These are phyloP conservation scores for Pyrrhia umbra DNA, from an alignment of 2,888 invertebrate species.

Conservation along the genomic window DNA sequence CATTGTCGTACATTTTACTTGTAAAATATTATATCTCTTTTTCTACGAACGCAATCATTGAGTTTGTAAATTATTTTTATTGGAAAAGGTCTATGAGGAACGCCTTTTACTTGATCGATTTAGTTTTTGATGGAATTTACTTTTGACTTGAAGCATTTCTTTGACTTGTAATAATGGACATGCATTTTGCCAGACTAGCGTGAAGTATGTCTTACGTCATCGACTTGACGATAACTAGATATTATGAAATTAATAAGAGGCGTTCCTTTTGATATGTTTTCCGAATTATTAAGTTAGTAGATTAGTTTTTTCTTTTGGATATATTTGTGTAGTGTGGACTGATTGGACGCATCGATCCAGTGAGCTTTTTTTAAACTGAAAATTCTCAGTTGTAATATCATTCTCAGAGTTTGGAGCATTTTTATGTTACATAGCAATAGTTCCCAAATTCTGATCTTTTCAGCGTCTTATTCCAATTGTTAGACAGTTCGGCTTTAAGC, in stretches of 20 bases:
- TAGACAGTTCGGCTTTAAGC: slow-evolving; percentile 25
- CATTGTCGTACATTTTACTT: slow-evolving; percentile 74
- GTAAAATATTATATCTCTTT: slow-evolving; percentile 84
- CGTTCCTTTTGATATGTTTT: slow-evolving; percentile 75
- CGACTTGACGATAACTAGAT: slow-evolving; percentile 52
- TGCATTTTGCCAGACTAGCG: slow-evolving; percentile 17
- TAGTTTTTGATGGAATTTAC: slow-evolving; percentile 60
- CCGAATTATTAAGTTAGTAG: slow-evolving; percentile 77
- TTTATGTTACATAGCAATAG: slow-evolving; percentile 41
- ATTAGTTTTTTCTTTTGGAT: slow-evolving; percentile 77
- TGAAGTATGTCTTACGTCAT: slow-evolving; percentile 35
- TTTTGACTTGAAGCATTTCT: slow-evolving; percentile 44
- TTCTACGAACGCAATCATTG: slow-evolving; percentile 86
- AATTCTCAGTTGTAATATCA: slow-evolving; percentile 72
- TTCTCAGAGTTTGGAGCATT: slow-evolving; percentile 54
- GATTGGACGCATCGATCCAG: slow-evolving; percentile 66
- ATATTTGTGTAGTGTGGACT: slow-evolving; percentile 76
- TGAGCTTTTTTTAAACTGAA: slow-evolving; percentile 67
- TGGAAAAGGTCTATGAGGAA: slow-evolving; percentile 76
- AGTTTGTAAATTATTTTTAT: slow-evolving; percentile 85
- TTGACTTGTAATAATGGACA: slow-evolving; percentile 46
- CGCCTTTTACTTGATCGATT: slow-evolving; percentile 54
- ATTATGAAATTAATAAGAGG: slow-evolving; percentile 53
- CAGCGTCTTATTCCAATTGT: slow-evolving; percentile 7
- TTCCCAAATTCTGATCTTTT: slow-evolving; percentile 28